Percentiles rank a stretch among this genome's conserved stretches.
Conservation (phyloP, 2,113 vertebrate species). For the Microcebus griseorufus region DNA sequence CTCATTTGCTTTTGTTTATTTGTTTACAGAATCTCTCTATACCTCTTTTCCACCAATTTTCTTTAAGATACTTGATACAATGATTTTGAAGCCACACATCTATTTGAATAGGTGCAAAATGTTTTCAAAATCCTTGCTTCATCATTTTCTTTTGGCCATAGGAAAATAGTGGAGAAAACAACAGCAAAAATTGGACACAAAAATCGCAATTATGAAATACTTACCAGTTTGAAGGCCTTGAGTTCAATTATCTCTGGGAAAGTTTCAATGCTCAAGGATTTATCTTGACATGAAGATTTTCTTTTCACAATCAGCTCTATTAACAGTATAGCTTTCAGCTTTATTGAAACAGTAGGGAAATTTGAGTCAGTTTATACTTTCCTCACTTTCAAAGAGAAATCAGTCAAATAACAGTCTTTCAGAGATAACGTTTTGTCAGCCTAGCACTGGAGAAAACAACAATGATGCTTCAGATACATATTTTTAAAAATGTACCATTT, state of each 20-base stretch:
- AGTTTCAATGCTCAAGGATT: not conserved
- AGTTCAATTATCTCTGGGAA: not conserved
- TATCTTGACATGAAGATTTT: slow-evolving; percentile 19
- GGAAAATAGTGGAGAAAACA: not conserved
- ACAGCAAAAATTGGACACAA: not conserved
- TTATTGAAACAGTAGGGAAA: not conserved
- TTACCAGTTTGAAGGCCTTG: not conserved
- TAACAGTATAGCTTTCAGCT: not conserved
- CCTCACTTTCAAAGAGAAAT: slow-evolving; percentile 19
- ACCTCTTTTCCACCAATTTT: not conserved
- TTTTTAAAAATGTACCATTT: not conserved
- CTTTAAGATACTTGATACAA: not conserved
- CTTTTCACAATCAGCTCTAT: not conserved
- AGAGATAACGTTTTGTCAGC: not conserved
- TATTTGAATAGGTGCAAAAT: not conserved
- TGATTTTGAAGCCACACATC: not conserved
- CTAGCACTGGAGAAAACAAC: not conserved
- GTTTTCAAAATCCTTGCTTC: not conserved
- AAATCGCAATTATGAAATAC: not conserved
- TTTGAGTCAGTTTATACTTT: not conserved
- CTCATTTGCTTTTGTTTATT: not conserved
- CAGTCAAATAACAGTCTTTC: not conserved
- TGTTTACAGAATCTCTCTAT: not conserved
- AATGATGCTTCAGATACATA: not conserved
- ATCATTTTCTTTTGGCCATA: not conserved